phyloP scores from a whole-genome alignment of 2,888 invertebrate species.

The Crematogaster levior region DNA sequence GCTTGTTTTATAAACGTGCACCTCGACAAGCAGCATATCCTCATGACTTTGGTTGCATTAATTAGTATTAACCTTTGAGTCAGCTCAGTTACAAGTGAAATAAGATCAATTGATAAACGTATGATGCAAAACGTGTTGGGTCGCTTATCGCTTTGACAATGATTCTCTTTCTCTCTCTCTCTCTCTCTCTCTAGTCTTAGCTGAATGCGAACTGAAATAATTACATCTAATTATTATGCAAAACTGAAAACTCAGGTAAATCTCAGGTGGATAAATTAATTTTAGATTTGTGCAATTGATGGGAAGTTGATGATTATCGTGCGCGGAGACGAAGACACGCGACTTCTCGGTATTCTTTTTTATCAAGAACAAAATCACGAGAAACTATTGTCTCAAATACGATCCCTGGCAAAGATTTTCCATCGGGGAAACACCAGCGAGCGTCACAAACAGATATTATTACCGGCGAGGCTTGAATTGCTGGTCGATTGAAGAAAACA shows the following conservation, averaged over 20 bases:
- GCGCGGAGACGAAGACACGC: background rate
- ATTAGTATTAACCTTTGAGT: constrained; percentile 3
- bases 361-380: background rate
- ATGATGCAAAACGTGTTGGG: background rate
- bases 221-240: background rate
- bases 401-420: background rate
- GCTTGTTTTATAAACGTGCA: constrained; percentile 24
- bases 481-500: constrained; percentile 9
- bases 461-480: background rate
- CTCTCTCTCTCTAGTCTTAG: background rate
- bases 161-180: constrained; percentile 1
- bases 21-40: background rate
- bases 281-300: constrained; percentile 12
- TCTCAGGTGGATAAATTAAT: background rate
- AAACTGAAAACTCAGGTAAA: background rate
- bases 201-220: background rate
- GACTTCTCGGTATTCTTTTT: background rate
- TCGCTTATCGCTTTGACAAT: constrained; percentile 26
- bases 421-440: background rate
- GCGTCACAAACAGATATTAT: background rate
- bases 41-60: constrained; percentile 17
- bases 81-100: constrained; percentile 16
- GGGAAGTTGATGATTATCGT: background rate
- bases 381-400: background rate
- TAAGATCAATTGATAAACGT: constrained; percentile 35